A percentile compares a stretch with the other conserved stretches of the same genome.
phyloP scores from a whole-genome alignment of 1,140 invertebrate genomes.

The Ericerus pela region DNA sequence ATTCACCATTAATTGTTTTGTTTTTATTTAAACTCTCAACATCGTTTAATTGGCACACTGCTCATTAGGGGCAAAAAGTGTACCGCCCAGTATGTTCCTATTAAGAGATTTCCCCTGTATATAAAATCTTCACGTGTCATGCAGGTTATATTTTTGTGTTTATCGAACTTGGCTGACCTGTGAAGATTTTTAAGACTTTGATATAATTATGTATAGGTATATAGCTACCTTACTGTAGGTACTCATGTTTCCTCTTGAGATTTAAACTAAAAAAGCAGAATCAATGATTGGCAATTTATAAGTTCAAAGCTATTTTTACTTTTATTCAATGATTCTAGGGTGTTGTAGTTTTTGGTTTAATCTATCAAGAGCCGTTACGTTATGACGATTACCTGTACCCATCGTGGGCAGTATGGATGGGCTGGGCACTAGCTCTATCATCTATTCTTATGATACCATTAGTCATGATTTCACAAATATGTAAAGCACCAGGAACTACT shows the following conservation, averaged over 20 bases:
- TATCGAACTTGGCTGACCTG: no score
- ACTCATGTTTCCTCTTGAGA: neutral
- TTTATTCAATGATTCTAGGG: constrained; percentile 42
- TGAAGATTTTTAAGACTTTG: no score
- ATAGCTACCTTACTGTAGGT: neutral
- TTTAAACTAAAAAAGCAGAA: neutral
- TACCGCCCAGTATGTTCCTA: no score
- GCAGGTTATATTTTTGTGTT: no score
- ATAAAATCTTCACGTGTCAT: no score
- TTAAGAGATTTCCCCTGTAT: no score
- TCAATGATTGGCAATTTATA: no score
- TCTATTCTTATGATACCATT: constrained; percentile 57
- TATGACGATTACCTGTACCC: constrained; percentile 57
- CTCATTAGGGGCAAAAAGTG: no score
- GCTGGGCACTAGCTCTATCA: constrained; percentile 52
- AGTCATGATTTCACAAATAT: constrained; percentile 41
- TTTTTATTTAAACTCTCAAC: no score
- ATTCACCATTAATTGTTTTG: no score
- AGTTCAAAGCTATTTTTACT: neutral
- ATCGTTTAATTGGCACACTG: no score
- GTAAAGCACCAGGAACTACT: constrained; percentile 38
- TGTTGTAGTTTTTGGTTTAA: constrained; percentile 53
- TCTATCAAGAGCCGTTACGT: constrained; percentile 46
- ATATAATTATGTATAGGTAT: neutral
- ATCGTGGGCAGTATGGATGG: constrained; percentile 51